Percentiles rank a stretch among this genome's conserved stretches.
phyloP scores from a whole-genome alignment of 2,888 invertebrate genomes.

The Drosophila melanocephala region DNA sequence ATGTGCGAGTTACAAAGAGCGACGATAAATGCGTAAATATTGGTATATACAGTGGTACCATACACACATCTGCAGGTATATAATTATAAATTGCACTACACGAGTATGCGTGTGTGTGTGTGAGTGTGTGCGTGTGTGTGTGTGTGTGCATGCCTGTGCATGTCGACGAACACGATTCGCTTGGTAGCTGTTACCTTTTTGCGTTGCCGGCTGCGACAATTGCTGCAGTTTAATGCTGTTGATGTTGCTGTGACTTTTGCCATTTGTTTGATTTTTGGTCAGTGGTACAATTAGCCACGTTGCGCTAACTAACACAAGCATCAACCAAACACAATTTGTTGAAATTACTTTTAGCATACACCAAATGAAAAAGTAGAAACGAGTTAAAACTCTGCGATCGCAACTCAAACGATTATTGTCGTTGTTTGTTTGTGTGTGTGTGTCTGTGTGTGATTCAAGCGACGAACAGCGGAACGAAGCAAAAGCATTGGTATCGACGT shows the following conservation, averaged over 20 bases:
- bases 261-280: slow-evolving; percentile 24
- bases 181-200: slow-evolving; percentile 6
- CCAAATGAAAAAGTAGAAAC: slow-evolving; percentile 16
- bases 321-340: slow-evolving; percentile 39
- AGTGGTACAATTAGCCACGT: slow-evolving; percentile 59
- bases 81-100: slow-evolving; percentile 18
- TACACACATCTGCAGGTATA: slow-evolving; percentile 7
- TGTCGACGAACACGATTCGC: slow-evolving; percentile 1
- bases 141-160: slow-evolving; percentile 8
- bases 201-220: slow-evolving; percentile 36
- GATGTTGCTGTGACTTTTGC: slow-evolving; percentile 15
- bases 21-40: slow-evolving; percentile 29
- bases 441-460: slow-evolving; percentile 40
- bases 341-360: slow-evolving; percentile 41
- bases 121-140: slow-evolving; percentile 4
- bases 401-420: slow-evolving; percentile 42
- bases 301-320: slow-evolving; percentile 57
- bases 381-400: slow-evolving; percentile 41
- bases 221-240: slow-evolving; percentile 19
- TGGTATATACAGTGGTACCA: neutral
- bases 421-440: slow-evolving; percentile 2
- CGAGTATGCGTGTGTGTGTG: neutral
- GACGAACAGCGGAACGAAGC: neutral
- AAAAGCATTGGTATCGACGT: neutral
- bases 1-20: slow-evolving; percentile 27